Evolutionary conservation across 2,797 vertebrate genomes (phyloP).

Genomic region (Heterohyrax brucei): DNA sequence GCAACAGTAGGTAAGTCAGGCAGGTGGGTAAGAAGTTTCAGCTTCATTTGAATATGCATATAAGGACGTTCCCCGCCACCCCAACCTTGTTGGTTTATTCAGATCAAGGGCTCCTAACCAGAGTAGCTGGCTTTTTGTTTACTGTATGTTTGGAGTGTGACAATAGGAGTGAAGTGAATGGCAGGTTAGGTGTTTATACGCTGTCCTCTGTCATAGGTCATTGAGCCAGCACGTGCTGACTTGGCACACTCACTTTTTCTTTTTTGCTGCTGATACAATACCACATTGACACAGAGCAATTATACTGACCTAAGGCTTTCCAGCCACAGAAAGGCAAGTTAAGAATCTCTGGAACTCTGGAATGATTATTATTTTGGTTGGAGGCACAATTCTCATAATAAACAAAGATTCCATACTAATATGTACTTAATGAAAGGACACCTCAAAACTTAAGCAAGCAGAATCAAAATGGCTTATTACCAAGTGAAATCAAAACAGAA

Average conservation of each 20-base stretch:
- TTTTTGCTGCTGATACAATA: not conserved
- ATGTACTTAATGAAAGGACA: not conserved
- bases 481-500: slow-evolving; percentile 20
- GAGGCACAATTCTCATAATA: not conserved
- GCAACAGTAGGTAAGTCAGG: too few relatives aligned
- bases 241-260: not conserved
- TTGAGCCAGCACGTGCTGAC: not conserved
- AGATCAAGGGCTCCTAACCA: not conserved
- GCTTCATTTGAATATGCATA: not conserved
- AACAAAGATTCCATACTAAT: slow-evolving; percentile 24
- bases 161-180: not conserved
- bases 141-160: not conserved
- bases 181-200: not conserved
- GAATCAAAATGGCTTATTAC: not conserved
- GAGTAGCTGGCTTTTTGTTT: not conserved
- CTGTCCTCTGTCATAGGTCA: not conserved
- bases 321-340: not conserved
- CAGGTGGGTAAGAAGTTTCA: not conserved
- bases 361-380: not conserved
- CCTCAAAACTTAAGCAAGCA: not conserved
- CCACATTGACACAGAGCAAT: not conserved
- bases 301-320: not conserved
- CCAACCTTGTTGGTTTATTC: not conserved
- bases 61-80: not conserved
- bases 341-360: slow-evolving; percentile 1